phyloP scores from a whole-genome alignment of 2,113 vertebrate genomes.

The Epinephelus cyanopodus region DNA sequence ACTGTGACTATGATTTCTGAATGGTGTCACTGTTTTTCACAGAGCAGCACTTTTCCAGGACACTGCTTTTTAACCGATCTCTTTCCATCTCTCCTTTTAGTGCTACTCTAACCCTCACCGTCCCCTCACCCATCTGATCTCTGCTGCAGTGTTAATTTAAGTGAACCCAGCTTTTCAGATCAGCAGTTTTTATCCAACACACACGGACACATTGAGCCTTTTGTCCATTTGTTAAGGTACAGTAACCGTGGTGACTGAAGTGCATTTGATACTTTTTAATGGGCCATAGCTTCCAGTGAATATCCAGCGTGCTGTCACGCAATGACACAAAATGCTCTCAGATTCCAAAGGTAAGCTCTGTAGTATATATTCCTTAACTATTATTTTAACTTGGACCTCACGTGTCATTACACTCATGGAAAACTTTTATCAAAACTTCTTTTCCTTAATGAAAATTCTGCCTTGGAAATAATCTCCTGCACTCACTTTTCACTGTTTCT shows the following conservation, averaged over 20 bases:
- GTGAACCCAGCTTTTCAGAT: constrained; percentile 46
- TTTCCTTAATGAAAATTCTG: not conserved
- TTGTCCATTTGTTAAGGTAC: constrained; percentile 21
- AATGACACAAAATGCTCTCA: not conserved
- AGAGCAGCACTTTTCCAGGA: constrained; percentile 42
- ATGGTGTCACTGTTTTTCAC: constrained; percentile 7
- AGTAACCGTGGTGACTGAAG: not conserved
- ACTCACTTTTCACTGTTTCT: not conserved
- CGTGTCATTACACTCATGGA: not conserved
- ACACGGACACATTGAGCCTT: not conserved
- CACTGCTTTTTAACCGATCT: constrained; percentile 34
- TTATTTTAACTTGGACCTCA: not conserved
- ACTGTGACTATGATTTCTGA: constrained; percentile 12
- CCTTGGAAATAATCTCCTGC: not conserved
- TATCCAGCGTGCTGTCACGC: not conserved
- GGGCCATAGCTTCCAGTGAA: not conserved
- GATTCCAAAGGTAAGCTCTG: not conserved
- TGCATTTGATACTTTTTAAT: not conserved
- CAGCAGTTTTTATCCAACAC: constrained; percentile 32
- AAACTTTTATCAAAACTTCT: not conserved
- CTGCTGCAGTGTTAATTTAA: constrained; percentile 32
- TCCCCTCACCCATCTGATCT: constrained; percentile 15
- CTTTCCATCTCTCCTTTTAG: not conserved
- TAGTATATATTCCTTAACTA: not conserved
- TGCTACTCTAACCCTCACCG: not conserved